A percentile compares a stretch with the other conserved stretches of the same genome.
phyloP scores from a whole-genome alignment of 2,797 vertebrate genomes.

The Pseudochaenichthys georgianus region DNA sequence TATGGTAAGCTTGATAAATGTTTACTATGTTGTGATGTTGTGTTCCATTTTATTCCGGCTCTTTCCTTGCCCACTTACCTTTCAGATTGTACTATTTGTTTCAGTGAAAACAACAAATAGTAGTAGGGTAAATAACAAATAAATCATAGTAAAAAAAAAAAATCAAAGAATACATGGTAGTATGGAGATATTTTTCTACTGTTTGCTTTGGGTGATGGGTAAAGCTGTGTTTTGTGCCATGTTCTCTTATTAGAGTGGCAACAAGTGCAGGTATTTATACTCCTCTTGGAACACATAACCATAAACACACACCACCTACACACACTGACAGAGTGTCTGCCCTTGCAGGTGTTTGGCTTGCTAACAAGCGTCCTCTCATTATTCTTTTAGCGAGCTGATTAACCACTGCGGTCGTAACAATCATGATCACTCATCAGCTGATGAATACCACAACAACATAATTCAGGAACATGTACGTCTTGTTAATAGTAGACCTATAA shows the following conservation, averaged over 20 bases:
- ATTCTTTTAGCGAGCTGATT: constrained; percentile 77
- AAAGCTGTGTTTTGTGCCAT: constrained; percentile 39
- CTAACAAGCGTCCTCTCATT: constrained; percentile 79
- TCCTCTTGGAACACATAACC: constrained; percentile 64
- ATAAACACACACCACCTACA: constrained; percentile 29
- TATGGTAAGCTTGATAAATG: background rate
- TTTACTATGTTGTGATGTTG: background rate
- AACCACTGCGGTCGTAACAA: constrained; percentile 65
- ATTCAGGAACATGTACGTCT: constrained; percentile 43
- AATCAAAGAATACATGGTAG: background rate
- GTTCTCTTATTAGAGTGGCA: constrained; percentile 61
- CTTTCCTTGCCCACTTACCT: background rate
- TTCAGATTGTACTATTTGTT: background rate
- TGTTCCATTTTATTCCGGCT: background rate
- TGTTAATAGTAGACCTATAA: constrained; percentile 40
- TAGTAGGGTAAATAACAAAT: background rate
- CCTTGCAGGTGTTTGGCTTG: constrained; percentile 79
- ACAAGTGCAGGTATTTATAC: constrained; percentile 68
- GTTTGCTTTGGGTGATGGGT: constrained; percentile 27
- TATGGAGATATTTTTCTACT: constrained; percentile 1
- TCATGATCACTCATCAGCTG: constrained; percentile 71
- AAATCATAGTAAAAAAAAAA: background rate
- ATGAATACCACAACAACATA: constrained; percentile 69
- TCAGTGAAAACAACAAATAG: background rate
- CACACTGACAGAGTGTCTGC: constrained; percentile 54